phyloP scores from a whole-genome alignment of 2,888 invertebrate genomes.

The Drosophila pseudotakahashii region DNA sequence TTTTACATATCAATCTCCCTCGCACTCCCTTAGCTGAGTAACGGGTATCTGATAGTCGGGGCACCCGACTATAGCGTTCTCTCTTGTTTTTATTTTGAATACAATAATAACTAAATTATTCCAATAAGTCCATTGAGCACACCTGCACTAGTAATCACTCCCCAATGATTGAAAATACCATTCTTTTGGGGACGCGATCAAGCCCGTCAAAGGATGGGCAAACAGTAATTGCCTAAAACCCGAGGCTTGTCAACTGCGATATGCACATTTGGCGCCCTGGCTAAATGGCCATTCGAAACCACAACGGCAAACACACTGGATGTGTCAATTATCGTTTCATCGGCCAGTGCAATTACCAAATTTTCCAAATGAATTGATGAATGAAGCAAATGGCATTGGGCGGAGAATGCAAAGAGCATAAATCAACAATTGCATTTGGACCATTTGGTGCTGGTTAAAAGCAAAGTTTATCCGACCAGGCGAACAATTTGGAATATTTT shows the following conservation, averaged over 20 bases:
- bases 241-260: slow-evolving; percentile 2
- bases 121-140: neutral
- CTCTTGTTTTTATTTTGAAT: too few species aligned
- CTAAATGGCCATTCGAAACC: slow-evolving; percentile 18
- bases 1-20: too few species aligned
- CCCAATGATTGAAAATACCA: neutral
- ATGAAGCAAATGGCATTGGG: slow-evolving; percentile 13
- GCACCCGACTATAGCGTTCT: too few species aligned
- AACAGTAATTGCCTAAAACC: slow-evolving; percentile 20
- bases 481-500: slow-evolving; percentile 20
- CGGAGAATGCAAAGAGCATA: neutral
- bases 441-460: slow-evolving; percentile 11
- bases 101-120: too few species aligned
- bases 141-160: neutral
- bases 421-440: slow-evolving; percentile 23
- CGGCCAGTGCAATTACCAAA: slow-evolving; percentile 38
- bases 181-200: neutral
- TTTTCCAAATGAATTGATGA: slow-evolving; percentile 50
- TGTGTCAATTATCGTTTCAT: slow-evolving; percentile 19
- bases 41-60: too few species aligned
- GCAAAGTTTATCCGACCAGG: neutral
- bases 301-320: slow-evolving; percentile 8
- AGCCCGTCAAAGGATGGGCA: slow-evolving; percentile 10
- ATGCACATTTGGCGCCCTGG: slow-evolving; percentile 14
- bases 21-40: too few species aligned